A percentile compares a stretch with the other conserved stretches of the same genome.
These are phyloP conservation scores for Dipus sagitta DNA, from an alignment of 2,797 vertebrate species.

Conservation along the genomic window DNA sequence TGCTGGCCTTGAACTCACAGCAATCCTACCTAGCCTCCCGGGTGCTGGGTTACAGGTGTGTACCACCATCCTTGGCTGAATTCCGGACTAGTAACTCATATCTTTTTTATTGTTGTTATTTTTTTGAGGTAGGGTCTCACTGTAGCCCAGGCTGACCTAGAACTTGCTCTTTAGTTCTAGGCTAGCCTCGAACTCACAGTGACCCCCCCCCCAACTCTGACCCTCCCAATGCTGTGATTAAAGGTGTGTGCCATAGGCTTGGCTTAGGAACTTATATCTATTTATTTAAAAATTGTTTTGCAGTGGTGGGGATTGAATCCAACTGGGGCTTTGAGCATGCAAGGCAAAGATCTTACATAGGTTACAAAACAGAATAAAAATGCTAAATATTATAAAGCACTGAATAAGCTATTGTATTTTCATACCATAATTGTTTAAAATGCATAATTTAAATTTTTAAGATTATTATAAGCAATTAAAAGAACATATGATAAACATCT, in stretches of 20 bases:
- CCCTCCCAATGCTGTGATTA: background rate
- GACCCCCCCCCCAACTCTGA: background rate
- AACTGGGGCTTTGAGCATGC: background rate
- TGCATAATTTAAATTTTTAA: slow-evolving; percentile 36
- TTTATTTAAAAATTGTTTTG: background rate
- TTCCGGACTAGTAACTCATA: background rate
- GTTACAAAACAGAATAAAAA: slow-evolving; percentile 34
- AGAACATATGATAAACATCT: slow-evolving; percentile 25
- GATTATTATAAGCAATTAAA: background rate
- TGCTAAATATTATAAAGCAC: background rate
- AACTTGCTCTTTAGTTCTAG: background rate
- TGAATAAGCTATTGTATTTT: slow-evolving; percentile 6
- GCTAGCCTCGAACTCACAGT: background rate
- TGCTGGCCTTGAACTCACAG: too few species aligned
- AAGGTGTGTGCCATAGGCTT: background rate
- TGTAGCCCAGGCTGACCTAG: background rate
- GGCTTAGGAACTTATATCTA: background rate
- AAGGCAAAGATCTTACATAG: background rate
- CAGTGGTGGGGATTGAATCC: background rate
- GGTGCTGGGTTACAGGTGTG: too few species aligned
- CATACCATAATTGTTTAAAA: slow-evolving; percentile 19
- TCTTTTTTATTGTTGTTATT: background rate
- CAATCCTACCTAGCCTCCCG: too few species aligned
- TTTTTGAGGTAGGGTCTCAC: background rate
- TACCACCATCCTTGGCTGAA: background rate